Percentiles rank a stretch among this genome's conserved stretches.
These are phyloP conservation scores for Elaeidobius kamerunicus DNA, from an alignment of 2,888 invertebrate species.

Conservation along the genomic window DNA sequence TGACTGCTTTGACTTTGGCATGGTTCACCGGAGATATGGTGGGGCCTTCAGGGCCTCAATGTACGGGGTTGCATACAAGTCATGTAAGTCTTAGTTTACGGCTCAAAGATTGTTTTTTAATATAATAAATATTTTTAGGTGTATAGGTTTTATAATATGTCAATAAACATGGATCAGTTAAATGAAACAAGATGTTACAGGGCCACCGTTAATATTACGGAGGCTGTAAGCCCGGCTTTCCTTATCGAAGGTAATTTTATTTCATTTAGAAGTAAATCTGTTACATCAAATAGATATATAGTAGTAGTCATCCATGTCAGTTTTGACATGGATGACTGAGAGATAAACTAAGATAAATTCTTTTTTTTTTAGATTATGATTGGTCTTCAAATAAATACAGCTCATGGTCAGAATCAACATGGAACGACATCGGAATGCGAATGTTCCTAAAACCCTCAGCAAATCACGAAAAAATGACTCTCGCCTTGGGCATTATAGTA, in stretches of 20 bases:
- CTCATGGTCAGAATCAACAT: conserved; percentile 87
- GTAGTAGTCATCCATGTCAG: no score
- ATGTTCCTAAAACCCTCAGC: conserved; percentile 75
- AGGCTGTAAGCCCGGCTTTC: conserved; percentile 83
- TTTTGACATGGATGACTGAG: no score
- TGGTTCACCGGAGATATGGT: conserved; percentile 57
- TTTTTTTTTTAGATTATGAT: conserved; percentile 64
- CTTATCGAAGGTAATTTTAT: conserved; percentile 58
- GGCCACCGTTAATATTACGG: conserved; percentile 69
- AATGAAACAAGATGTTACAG: conserved; percentile 66
- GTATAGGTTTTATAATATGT: conserved; percentile 57
- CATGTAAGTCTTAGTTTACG: conserved; percentile 44
- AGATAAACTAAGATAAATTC: no score
- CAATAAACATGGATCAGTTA: conserved; percentile 52
- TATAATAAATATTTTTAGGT: no score
- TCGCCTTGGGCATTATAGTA: conserved; percentile 54
- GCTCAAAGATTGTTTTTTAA: no score
- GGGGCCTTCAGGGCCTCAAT: conserved; percentile 48
- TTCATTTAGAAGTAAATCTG: no score
- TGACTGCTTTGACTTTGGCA: conserved; percentile 61
- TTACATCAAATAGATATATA: no score
- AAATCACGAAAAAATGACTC: conserved; percentile 54
- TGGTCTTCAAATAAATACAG: conserved; percentile 75
- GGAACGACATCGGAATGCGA: conserved; percentile 69
- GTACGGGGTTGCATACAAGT: conserved; percentile 48